Percentiles rank a stretch among this genome's conserved stretches.
phyloP scores from a whole-genome alignment of 2,888 invertebrate species.

The Dorcus hopei region DNA sequence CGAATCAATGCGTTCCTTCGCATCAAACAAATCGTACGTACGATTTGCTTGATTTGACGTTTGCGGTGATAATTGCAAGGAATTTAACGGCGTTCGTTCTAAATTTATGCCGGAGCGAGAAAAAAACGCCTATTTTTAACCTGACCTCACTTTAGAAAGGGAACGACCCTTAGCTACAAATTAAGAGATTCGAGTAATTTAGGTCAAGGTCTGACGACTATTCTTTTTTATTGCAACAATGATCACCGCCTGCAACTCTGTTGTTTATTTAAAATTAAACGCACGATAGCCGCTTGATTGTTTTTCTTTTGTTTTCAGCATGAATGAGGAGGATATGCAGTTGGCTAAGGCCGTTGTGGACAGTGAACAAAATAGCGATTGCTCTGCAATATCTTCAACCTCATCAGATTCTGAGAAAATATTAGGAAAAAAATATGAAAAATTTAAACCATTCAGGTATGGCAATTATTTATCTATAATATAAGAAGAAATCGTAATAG shows the following conservation, averaged over 20 bases:
- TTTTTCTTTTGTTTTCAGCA: constrained; percentile 33
- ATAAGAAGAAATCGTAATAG: background rate
- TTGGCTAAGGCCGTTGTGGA: constrained; percentile 70
- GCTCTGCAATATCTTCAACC: constrained; percentile 53
- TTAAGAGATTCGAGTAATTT: constrained; percentile 7
- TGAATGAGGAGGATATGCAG: constrained; percentile 73
- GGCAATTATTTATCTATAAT: constrained; percentile 1
- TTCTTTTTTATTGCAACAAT: background rate
- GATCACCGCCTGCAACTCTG: background rate
- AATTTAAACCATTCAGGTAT: constrained; percentile 9
- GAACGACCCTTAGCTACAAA: constrained; percentile 3
- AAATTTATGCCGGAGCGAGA: background rate
- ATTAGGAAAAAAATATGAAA: constrained; percentile 34
- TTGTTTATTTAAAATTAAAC: background rate
- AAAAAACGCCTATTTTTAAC: background rate
- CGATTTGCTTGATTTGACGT: background rate
- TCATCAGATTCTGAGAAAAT: constrained; percentile 49
- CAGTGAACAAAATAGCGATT: constrained; percentile 51
- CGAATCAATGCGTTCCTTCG: no score
- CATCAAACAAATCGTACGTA: no score
- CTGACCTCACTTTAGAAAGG: constrained; percentile 19
- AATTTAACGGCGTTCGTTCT: no score
- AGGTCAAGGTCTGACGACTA: constrained; percentile 11
- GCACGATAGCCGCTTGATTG: background rate
- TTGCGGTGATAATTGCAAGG: no score